Evolutionary conservation across 1,140 invertebrate genomes (phyloP).

Genomic region (Antheraea pernyi): DNA sequence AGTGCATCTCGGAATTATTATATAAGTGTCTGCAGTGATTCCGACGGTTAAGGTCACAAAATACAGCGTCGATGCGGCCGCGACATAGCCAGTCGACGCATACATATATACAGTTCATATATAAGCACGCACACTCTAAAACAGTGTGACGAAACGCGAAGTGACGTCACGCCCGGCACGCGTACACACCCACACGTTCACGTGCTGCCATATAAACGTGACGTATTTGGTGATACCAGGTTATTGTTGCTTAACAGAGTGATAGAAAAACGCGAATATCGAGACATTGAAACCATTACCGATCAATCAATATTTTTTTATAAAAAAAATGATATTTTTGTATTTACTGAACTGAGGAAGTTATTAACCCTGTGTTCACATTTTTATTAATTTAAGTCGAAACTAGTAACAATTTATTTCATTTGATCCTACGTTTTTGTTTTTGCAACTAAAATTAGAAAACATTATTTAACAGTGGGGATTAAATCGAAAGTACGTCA

Average conservation of each 20-base stretch:
- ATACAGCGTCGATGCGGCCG: constrained; percentile 62
- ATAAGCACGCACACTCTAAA: constrained; percentile 24
- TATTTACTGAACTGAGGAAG: too few species aligned
- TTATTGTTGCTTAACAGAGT: background rate
- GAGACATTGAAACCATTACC: too few species aligned
- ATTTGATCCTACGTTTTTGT: too few species aligned
- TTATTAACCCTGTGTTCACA: too few species aligned
- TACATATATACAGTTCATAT: constrained; percentile 38
- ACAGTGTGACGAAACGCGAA: constrained; percentile 49
- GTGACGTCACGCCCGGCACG: constrained; percentile 68
- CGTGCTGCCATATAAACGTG: constrained; percentile 35
- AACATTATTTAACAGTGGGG: too few species aligned
- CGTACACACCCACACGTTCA: constrained; percentile 64
- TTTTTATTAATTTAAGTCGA: too few species aligned
- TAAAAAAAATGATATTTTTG: too few species aligned
- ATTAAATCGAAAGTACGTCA: too few species aligned
- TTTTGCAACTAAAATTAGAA: too few species aligned
- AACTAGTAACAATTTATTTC: too few species aligned
- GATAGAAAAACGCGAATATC: background rate
- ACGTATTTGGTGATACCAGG: constrained; percentile 35
- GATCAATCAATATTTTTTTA: too few species aligned
- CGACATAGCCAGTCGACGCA: constrained; percentile 28
- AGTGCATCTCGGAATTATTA: constrained; percentile 34
- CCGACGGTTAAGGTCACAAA: constrained; percentile 76
- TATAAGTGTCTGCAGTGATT: constrained; percentile 35